Evolutionary conservation across 2,888 invertebrate genomes (phyloP).

Genomic region (Oscheius myriophilus): DNA sequence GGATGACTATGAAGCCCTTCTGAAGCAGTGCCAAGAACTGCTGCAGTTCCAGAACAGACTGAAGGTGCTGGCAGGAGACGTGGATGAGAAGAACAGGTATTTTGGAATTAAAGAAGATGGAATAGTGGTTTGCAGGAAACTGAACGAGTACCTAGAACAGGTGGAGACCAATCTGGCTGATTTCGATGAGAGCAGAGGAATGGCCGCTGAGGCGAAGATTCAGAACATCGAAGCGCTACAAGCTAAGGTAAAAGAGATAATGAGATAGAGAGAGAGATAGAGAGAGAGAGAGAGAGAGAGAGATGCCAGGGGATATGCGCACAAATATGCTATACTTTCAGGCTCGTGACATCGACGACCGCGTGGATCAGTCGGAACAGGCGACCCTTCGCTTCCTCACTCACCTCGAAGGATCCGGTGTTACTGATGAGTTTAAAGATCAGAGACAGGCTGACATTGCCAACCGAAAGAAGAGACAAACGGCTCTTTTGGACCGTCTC

Average conservation of each 20-base stretch:
- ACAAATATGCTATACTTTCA: no score
- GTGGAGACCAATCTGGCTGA: constrained; percentile 19
- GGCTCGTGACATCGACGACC: constrained; percentile 36
- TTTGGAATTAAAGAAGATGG: not conserved
- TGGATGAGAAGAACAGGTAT: constrained; percentile 34
- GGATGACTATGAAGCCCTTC: constrained; percentile 48
- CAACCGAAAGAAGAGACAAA: constrained; percentile 40
- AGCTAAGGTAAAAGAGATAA: not conserved
- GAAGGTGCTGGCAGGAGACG: constrained; percentile 46
- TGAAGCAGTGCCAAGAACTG: constrained; percentile 53
- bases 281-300: not conserved
- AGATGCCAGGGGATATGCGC: no score
- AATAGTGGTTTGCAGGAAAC: constrained; percentile 1
- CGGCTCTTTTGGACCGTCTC: constrained; percentile 43
- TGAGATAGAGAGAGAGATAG: not conserved
- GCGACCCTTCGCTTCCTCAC: constrained; percentile 40
- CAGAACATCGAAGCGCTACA: constrained; percentile 21
- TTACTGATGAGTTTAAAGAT: constrained; percentile 38
- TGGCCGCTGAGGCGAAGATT: constrained; percentile 5
- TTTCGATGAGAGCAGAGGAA: constrained; percentile 16
- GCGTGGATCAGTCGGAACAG: constrained; percentile 44
- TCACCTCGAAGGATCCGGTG: constrained; percentile 48
- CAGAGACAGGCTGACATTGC: constrained; percentile 35
- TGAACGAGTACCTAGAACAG: constrained; percentile 26
- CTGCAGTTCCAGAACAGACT: constrained; percentile 53